Percentiles rank a stretch among this genome's conserved stretches.
phyloP scores from a whole-genome alignment of 2,888 invertebrate species.

The Philopedon plagiatum region DNA sequence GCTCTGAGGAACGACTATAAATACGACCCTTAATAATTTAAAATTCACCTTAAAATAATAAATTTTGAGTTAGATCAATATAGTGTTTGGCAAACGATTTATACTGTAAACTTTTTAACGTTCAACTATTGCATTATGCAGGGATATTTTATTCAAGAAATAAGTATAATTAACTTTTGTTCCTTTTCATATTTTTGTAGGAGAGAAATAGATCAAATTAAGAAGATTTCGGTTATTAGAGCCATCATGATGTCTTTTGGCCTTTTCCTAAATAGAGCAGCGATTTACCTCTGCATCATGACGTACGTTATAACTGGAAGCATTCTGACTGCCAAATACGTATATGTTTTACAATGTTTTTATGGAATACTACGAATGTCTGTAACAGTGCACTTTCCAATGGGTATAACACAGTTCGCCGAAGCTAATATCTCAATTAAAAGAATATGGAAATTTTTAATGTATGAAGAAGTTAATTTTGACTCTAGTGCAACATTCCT shows the following conservation, averaged over 20 bases:
- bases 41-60: no score
- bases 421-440: conserved; percentile 69
- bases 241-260: conserved; percentile 75
- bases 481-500: conserved; percentile 44
- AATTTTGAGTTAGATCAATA: no score
- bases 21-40: no score
- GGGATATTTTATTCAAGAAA: no score
- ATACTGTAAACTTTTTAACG: no score
- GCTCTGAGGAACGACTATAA: no score
- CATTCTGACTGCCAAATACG: conserved; percentile 72
- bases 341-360: conserved; percentile 82
- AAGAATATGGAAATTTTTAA: conserved; percentile 72
- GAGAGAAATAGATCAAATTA: conserved; percentile 77
- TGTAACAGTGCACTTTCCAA: conserved; percentile 76
- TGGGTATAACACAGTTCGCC: conserved; percentile 78
- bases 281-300: conserved; percentile 84
- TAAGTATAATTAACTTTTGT: no score
- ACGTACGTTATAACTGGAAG: conserved; percentile 79
- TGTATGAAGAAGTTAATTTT: conserved; percentile 65
- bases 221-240: conserved; percentile 75
- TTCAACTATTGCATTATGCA: no score
- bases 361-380: conserved; percentile 79
- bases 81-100: no score
- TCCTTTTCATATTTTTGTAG: no score
- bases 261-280: conserved; percentile 87